Evolutionary conservation across 2,113 vertebrate species (phyloP).

Genomic region (Onychostruthus taczanowskii): DNA sequence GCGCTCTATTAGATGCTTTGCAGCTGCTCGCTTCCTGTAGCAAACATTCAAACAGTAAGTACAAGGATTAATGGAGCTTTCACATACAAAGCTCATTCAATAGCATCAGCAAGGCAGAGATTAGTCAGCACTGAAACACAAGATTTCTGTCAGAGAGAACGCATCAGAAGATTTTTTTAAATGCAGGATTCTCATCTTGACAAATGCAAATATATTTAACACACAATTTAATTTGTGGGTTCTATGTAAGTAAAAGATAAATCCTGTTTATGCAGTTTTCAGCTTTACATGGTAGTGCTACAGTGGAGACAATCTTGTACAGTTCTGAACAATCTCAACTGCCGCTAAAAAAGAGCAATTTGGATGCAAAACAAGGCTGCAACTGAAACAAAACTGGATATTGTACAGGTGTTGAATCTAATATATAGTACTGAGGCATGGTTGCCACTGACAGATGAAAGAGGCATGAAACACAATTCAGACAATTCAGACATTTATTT

Average conservation of each 20-base stretch:
- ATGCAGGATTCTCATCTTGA: background rate
- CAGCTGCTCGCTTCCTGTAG: conserved; percentile 98
- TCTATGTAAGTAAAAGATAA: background rate
- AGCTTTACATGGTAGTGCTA: background rate
- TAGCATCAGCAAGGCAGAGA: conserved; percentile 67
- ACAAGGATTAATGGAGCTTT: conserved; percentile 77
- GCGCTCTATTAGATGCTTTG: conserved; percentile 99
- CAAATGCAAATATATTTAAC: background rate
- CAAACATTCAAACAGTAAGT: conserved; percentile 83
- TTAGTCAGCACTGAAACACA: conserved; percentile 67
- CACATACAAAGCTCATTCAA: conserved; percentile 66
- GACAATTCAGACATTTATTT: background rate
- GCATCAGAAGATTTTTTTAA: background rate
- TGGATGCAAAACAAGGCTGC: conserved; percentile 1
- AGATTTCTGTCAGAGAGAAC: conserved; percentile 35
- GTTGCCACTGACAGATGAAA: background rate
- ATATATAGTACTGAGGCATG: background rate
- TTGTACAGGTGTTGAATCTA: background rate
- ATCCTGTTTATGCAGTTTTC: background rate
- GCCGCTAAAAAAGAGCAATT: background rate
- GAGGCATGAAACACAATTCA: background rate
- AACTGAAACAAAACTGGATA: background rate
- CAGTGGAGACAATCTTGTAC: background rate
- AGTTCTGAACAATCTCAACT: conserved; percentile 5
- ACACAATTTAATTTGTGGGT: background rate